Evolutionary conservation across 1,140 invertebrate species (phyloP).

Genomic region (Ooceraea biroi): DNA sequence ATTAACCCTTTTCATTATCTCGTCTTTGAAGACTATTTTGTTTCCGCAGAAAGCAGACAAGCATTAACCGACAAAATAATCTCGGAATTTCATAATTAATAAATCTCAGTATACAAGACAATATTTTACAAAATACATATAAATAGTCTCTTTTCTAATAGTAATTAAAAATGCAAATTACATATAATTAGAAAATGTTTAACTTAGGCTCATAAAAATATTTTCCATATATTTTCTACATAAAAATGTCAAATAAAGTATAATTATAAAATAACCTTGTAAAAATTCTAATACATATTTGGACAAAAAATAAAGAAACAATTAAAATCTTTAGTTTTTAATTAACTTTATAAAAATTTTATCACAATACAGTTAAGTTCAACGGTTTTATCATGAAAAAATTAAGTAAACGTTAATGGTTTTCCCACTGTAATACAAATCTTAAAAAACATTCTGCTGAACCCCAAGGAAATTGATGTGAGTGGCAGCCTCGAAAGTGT

Average conservation of each 20-base stretch:
- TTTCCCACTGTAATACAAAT: slow-evolving; percentile 14
- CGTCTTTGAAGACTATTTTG: slow-evolving; percentile 24
- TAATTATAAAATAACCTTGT: no score
- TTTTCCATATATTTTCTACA: no score
- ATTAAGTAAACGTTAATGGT: not conserved
- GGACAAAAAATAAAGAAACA: no score
- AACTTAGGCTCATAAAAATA: no score
- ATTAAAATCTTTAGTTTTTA: no score
- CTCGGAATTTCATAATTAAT: slow-evolving; percentile 25
- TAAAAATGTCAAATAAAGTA: no score
- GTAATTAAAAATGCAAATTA: no score
- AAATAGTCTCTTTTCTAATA: no score
- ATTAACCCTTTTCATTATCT: slow-evolving; percentile 40
- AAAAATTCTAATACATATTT: no score
- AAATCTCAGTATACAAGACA: not conserved
- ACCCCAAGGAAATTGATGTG: not conserved
- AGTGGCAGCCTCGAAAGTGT: not conserved
- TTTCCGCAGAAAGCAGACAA: not conserved
- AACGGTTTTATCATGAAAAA: not conserved
- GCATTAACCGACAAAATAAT: slow-evolving; percentile 7
- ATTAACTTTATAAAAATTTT: not conserved
- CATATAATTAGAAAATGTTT: no score
- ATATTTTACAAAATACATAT: no score
- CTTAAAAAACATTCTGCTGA: not conserved
- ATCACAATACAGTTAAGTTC: not conserved